Evolutionary conservation across 2,113 vertebrate species (phyloP).

Genomic region (Aptenodytes patagonicus): DNA sequence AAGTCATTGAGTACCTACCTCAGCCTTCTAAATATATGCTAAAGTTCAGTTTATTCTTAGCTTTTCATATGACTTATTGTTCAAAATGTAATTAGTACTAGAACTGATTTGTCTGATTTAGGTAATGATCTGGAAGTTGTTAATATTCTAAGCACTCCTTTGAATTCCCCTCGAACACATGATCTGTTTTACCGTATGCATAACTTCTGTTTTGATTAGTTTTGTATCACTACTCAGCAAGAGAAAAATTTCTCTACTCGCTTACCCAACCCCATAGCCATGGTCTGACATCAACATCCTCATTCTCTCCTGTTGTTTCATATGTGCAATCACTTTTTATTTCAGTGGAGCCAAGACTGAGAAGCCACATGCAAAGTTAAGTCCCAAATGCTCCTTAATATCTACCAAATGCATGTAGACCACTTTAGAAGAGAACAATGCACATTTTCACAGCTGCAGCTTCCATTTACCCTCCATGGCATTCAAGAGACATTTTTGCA

Average conservation of each 20-base stretch:
- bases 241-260: not conserved
- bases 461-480: not conserved
- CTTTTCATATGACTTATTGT: not conserved
- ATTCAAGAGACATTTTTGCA: not conserved
- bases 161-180: not conserved
- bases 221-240: not conserved
- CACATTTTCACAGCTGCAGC: slow-evolving; percentile 12
- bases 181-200: not conserved
- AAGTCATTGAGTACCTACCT: no score
- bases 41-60: not conserved
- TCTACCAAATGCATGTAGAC: not conserved
- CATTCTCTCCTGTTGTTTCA: not conserved
- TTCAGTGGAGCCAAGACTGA: not conserved
- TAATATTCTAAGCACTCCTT: not conserved
- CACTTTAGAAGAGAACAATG: not conserved
- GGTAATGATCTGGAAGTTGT: not conserved
- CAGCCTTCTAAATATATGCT: not conserved
- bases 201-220: not conserved
- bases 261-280: not conserved
- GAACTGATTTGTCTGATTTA: not conserved
- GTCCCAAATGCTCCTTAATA: not conserved
- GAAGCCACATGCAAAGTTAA: not conserved
- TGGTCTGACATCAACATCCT: not conserved
- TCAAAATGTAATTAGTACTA: not conserved
- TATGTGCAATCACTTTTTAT: not conserved